Evolutionary conservation across 2,797 vertebrate genomes (phyloP).

Genomic region (Ctenochaetus hawaiiensis): DNA sequence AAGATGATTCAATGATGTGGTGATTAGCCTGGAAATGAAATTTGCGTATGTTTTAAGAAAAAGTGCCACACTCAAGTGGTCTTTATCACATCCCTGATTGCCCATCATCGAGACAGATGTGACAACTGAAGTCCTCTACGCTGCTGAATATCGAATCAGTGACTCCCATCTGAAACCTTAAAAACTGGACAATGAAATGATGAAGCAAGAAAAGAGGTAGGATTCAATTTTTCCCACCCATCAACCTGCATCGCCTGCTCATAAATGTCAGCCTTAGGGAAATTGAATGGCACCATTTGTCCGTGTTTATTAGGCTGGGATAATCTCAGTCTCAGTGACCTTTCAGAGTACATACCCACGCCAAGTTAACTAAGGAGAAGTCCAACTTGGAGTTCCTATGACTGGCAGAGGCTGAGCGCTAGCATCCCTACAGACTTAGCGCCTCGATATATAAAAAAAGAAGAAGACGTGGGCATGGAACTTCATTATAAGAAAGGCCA

Average conservation of each 20-base stretch:
- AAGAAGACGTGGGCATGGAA: not conserved
- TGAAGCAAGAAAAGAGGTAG: conserved; percentile 42
- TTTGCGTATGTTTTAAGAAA: not conserved
- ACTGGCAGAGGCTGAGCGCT: conserved; percentile 14
- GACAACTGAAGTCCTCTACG: conserved; percentile 15
- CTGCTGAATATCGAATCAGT: conserved; percentile 20
- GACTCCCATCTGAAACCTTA: conserved; percentile 23
- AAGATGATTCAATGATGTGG: not conserved
- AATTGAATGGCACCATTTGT: conserved; percentile 77
- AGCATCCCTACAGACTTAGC: conserved; percentile 23
- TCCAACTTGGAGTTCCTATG: conserved; percentile 40
- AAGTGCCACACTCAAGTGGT: not conserved
- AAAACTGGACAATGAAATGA: conserved; percentile 37
- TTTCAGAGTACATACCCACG: conserved; percentile 53
- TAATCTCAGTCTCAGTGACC: conserved; percentile 63
- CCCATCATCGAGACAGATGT: conserved; percentile 41
- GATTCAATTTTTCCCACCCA: conserved; percentile 51
- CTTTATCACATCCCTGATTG: conserved; percentile 9
- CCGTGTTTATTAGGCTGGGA: conserved; percentile 74
- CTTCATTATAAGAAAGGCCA: conserved; percentile 41
- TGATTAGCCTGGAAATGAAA: conserved; percentile 3
- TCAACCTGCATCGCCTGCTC: conserved; percentile 61
- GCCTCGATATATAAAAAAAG: conserved; percentile 11
- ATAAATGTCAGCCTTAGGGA: conserved; percentile 75
- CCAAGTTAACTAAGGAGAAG: conserved; percentile 63